These are phyloP conservation scores for Teleogryllus occipitalis DNA, from an alignment of 1,140 invertebrate genomes.

Conservation along the genomic window DNA sequence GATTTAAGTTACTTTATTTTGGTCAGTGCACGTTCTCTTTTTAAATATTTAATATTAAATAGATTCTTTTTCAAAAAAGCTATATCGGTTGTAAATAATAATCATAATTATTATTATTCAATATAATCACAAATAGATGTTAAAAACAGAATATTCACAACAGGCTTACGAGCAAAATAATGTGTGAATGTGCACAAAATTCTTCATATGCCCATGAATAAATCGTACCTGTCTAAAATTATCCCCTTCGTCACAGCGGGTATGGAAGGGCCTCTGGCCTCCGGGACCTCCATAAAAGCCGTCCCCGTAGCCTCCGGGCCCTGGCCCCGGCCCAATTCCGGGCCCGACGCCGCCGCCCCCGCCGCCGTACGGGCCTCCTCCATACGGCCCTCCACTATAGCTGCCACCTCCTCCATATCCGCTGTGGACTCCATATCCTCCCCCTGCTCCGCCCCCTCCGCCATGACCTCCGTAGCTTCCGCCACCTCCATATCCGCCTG, in stretches of 20 bases:
- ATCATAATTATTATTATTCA: too few relatives aligned
- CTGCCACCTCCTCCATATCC: slow-evolving; percentile 24
- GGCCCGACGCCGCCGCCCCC: slow-evolving; percentile 21
- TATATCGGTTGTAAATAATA: too few relatives aligned
- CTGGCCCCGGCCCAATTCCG: slow-evolving; percentile 2
- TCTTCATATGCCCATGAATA: too few relatives aligned
- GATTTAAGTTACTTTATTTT: too few relatives aligned
- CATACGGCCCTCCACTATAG: slow-evolving; percentile 19
- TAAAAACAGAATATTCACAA: too few relatives aligned
- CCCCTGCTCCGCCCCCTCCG: slow-evolving; percentile 35
- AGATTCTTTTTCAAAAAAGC: too few relatives aligned
- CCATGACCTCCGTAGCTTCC: slow-evolving; percentile 38
- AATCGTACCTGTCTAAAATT: slow-evolving; percentile 57
- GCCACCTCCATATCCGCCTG: slow-evolving; percentile 35
- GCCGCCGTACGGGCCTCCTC: slow-evolving; percentile 19
- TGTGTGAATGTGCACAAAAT: too few relatives aligned
- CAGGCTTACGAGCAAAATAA: too few relatives aligned
- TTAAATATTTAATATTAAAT: too few relatives aligned
- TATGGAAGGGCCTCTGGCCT: slow-evolving; percentile 1
- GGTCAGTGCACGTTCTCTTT: too few relatives aligned
- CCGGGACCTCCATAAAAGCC: slow-evolving; percentile 17
- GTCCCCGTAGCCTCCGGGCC: slow-evolving; percentile 13
- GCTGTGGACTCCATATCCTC: slow-evolving; percentile 32
- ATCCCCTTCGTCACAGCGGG: slow-evolving; percentile 61
- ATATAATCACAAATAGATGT: too few relatives aligned